These are phyloP conservation scores for Dendrocincla tyrannina DNA, from an alignment of 2,797 vertebrate species.

Conservation along the genomic window DNA sequence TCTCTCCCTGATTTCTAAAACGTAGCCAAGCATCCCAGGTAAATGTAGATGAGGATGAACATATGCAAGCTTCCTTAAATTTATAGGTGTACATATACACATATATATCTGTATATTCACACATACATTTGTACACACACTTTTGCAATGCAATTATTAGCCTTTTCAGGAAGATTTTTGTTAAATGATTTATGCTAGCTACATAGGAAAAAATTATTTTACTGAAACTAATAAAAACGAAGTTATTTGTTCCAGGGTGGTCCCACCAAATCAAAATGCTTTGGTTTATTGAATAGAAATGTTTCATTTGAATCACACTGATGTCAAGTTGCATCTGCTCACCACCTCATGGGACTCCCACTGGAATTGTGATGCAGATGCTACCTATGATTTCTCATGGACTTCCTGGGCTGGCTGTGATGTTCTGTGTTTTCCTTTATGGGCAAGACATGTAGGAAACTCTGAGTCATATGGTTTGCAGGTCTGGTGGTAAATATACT, in stretches of 20 bases:
- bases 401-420: not conserved
- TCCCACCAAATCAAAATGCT: conserved; percentile 20
- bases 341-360: not conserved
- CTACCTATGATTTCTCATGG: not conserved
- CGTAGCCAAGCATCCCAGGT: not conserved
- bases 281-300: conserved; percentile 35
- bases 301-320: conserved; percentile 34
- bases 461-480: not conserved
- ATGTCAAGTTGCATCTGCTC: conserved; percentile 53
- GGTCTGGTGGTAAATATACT: not conserved
- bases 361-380: conserved; percentile 26
- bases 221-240: not conserved
- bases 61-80: not conserved
- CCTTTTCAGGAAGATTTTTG: not conserved
- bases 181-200: not conserved
- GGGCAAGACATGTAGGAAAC: not conserved
- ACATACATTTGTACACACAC: not conserved
- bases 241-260: not conserved
- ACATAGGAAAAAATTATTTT: not conserved
- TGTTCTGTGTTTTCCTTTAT: not conserved
- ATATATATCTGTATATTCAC: not conserved
- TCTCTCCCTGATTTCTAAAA: not conserved
- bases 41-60: not conserved
- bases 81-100: not conserved
- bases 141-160: not conserved